Base-by-base conservation (phyloP, 2,888 invertebrate species). In the Meta bourneti region DNA sequence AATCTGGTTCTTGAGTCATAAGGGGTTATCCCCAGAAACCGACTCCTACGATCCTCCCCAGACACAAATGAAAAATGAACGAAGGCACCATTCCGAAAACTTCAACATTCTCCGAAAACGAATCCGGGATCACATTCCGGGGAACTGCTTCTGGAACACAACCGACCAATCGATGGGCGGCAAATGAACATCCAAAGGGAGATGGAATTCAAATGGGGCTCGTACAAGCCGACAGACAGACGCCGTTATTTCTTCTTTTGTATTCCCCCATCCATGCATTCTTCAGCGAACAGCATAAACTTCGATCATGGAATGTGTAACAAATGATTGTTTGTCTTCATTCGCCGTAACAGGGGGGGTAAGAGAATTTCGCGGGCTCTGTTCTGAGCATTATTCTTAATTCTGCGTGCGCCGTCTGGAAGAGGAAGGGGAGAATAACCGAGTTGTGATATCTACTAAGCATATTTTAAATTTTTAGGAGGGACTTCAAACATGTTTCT, bases 161-260 rank as follows among this genome's bases (percentile, higher is more conserved):
- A 83, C 51, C 34, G 19, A 9, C 61, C 61, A 61, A 61, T 61
- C 61, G 91, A 81, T 91, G 82, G 82, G 70, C 81, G 16, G 51
- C 82, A 87, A 91, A 91, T 87, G 87, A 91, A 87, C 87, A 91
- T 87, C 86, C 61, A 61, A 61, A 61, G 61, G 82, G 81, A 83
- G 89, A 89, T 89, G 89, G 87, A 91, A 91, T 91, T 91, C 86
- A 91, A 91, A 91, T 91, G 79, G 91, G 52, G 69, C 74, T 34
- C n/a, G 49, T 77, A 69, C 49, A 70, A 74, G 75, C 86, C 87
- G 91, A 91, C 91, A 83, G 61, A 51, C 82, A 9, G 91, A 34
- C 91, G 91, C 87, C 91, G 34, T 34, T 71, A 52, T 79, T 6
- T 19, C 34, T 49, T 49, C 61, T 61, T 61, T 61, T 61, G 61